These are phyloP conservation scores for Drosophila biarmipes DNA, from an alignment of 1,140 invertebrate genomes.

Conservation along the genomic window DNA sequence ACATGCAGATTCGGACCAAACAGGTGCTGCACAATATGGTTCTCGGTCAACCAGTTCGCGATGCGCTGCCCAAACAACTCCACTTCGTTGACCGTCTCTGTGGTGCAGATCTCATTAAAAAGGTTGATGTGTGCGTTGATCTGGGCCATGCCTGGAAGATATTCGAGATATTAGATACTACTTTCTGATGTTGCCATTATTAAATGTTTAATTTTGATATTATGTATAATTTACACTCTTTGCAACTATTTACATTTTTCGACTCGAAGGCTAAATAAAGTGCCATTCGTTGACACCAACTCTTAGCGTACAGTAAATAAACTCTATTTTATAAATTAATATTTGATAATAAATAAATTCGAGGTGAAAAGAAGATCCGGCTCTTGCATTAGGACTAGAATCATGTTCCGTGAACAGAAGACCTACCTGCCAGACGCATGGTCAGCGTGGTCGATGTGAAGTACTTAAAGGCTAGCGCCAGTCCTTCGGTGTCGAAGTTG, in stretches of 20 bases:
- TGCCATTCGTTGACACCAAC: too few relatives aligned
- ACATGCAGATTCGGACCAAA: conserved; percentile 98
- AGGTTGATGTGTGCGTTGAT: conserved; percentile 97
- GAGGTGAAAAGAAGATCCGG: too few relatives aligned
- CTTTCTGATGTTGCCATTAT: too few relatives aligned
- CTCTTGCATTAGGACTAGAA: too few relatives aligned
- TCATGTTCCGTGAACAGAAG: background rate
- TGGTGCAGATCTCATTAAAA: conserved; percentile 95
- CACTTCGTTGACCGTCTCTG: conserved; percentile 92
- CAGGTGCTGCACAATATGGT: conserved; percentile 96
- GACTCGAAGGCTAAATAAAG: too few relatives aligned
- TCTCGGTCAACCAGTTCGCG: conserved; percentile 94
- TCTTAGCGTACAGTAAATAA: too few relatives aligned
- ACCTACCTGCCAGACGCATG: conserved; percentile 91
- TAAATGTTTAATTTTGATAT: too few relatives aligned
- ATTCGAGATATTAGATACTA: too few relatives aligned
- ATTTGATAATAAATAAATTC: too few relatives aligned
- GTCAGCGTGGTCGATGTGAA: conserved; percentile 96
- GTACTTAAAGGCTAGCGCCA: conserved; percentile 97
- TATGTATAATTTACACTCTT: too few relatives aligned
- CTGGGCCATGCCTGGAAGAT: conserved; percentile 91
- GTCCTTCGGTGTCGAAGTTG: conserved; percentile 94
- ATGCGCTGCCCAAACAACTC: conserved; percentile 93
- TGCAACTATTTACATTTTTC: too few relatives aligned
- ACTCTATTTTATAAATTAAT: too few relatives aligned